Evolutionary conservation across 2,113 vertebrate genomes (phyloP).

Genomic region (Pavo muticus): DNA sequence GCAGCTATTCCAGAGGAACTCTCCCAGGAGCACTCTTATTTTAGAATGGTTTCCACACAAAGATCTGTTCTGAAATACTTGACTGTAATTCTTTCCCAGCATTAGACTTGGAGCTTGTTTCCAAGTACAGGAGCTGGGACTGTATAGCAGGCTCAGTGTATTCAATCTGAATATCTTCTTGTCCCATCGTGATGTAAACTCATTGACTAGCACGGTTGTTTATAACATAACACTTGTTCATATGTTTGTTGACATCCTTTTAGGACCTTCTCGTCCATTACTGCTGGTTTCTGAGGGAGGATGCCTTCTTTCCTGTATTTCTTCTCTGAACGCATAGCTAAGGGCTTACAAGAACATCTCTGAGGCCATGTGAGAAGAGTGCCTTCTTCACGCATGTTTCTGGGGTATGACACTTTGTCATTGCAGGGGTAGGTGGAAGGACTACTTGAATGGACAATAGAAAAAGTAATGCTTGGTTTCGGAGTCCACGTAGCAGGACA

Average conservation of each 20-base stretch:
- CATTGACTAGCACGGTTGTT: not conserved
- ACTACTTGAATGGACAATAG: not conserved
- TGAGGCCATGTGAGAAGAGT: not conserved
- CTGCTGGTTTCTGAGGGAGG: not conserved
- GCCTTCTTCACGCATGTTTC: not conserved
- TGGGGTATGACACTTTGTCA: not conserved
- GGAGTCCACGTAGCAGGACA: not conserved
- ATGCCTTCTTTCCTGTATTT: not conserved
- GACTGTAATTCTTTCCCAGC: not conserved
- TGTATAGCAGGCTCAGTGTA: not conserved
- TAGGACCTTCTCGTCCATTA: not conserved
- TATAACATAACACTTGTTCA: not conserved
- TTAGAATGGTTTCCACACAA: not conserved
- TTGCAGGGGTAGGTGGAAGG: not conserved
- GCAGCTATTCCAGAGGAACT: not conserved
- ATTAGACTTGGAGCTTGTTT: not conserved
- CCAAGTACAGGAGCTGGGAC: not conserved
- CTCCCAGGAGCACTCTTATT: not conserved
- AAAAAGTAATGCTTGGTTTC: not conserved
- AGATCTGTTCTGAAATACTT: not conserved
- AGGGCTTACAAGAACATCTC: not conserved
- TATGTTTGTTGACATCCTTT: not conserved
- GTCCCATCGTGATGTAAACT: not conserved
- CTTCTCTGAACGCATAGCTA: not conserved
- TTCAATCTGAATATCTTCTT: not conserved